These are phyloP conservation scores for Philereme vetulata DNA, from an alignment of 2,888 invertebrate genomes.

Conservation along the genomic window DNA sequence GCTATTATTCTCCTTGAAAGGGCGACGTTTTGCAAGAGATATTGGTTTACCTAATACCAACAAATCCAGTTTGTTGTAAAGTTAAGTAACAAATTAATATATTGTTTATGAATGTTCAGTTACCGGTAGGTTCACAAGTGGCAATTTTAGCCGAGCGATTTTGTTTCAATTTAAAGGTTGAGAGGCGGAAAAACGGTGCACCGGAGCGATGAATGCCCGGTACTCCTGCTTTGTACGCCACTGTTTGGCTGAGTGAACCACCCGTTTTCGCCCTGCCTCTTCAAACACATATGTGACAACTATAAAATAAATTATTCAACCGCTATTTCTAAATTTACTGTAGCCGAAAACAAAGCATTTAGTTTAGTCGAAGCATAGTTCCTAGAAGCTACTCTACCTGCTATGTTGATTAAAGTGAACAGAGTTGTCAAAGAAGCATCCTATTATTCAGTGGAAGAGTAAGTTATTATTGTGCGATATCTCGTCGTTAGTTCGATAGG, in stretches of 20 bases:
- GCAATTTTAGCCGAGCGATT: constrained; percentile 57
- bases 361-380: constrained; percentile 6
- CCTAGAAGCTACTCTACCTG: constrained; percentile 20
- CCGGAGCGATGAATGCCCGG: constrained; percentile 62
- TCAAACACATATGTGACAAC: constrained; percentile 49
- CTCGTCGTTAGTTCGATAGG: constrained; percentile 59
- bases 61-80: background rate
- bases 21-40: constrained; percentile 5
- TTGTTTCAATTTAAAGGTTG: constrained; percentile 74
- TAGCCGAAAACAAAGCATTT: constrained; percentile 25
- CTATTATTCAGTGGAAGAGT: constrained; percentile 38
- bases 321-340: constrained; percentile 43
- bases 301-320: constrained; percentile 51
- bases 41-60: constrained; percentile 1
- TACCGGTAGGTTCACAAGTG: constrained; percentile 30
- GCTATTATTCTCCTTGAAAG: constrained; percentile 20
- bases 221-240: constrained; percentile 67
- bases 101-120: constrained; percentile 8
- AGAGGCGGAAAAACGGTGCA: constrained; percentile 68
- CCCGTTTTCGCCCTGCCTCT: constrained; percentile 36
- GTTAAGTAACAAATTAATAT: constrained; percentile 1
- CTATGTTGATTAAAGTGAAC: constrained; percentile 34
- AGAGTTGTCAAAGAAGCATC: constrained; percentile 41
- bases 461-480: constrained; percentile 64
- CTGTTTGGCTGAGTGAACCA: constrained; percentile 65